Conservation (phyloP, 2,888 invertebrate genomes). For the Chaetoderma sp. region DNA sequence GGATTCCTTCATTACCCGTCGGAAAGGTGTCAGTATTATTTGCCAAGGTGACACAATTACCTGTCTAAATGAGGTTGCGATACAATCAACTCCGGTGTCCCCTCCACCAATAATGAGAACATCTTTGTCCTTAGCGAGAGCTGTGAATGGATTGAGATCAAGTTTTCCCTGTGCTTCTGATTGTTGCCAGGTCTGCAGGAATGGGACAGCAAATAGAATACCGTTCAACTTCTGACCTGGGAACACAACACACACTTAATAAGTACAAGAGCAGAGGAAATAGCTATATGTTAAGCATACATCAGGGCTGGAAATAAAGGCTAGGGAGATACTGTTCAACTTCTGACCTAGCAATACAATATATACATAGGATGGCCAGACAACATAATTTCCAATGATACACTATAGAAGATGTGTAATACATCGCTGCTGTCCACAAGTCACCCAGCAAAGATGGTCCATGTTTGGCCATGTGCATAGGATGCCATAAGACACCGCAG, state of each 20-base stretch:
- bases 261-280: too few relatives aligned
- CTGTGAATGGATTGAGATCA: constrained; percentile 70
- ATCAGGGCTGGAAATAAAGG: too few relatives aligned
- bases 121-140: constrained; percentile 91
- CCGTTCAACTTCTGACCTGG: constrained; percentile 89
- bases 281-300: too few relatives aligned
- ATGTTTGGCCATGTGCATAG: too few relatives aligned
- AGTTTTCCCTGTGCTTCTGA: constrained; percentile 90
- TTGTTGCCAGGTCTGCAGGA: constrained; percentile 92
- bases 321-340: too few relatives aligned
- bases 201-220: constrained; percentile 98
- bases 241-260: constrained; percentile 27
- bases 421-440: too few relatives aligned
- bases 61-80: constrained; percentile 92
- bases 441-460: too few relatives aligned
- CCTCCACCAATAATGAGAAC: constrained; percentile 91
- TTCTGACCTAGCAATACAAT: too few relatives aligned
- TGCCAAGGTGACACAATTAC: constrained; percentile 63
- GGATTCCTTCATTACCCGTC: neutral
- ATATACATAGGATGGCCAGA: too few relatives aligned
- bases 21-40: neutral
- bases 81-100: constrained; percentile 97
- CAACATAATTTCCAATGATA: too few relatives aligned
- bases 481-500: too few relatives aligned
- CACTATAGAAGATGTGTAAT: too few relatives aligned